These are phyloP conservation scores for Apoderus coryli DNA, from an alignment of 2,888 invertebrate species.

Conservation along the genomic window DNA sequence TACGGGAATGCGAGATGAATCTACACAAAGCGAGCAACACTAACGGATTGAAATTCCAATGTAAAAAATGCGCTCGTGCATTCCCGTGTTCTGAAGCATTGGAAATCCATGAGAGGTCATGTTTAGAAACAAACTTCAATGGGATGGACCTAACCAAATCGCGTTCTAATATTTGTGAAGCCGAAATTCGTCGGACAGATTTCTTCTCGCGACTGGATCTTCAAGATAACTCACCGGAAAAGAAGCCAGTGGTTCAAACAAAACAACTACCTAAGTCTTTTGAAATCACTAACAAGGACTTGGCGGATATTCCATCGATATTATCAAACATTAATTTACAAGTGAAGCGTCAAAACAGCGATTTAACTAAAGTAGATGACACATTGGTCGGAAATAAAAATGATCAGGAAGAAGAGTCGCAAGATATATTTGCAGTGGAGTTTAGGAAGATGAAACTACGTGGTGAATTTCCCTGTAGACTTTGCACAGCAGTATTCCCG, in stretches of 20 bases:
- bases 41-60: slow-evolving; percentile 46
- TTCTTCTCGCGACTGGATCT: slow-evolving; percentile 71
- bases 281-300: slow-evolving; percentile 53
- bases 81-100: slow-evolving; percentile 55
- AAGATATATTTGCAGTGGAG: slow-evolving; percentile 71
- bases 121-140: slow-evolving; percentile 22
- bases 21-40: slow-evolving; percentile 38
- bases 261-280: slow-evolving; percentile 24
- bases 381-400: slow-evolving; percentile 23
- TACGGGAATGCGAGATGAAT: slow-evolving; percentile 55
- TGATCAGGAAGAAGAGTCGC: slow-evolving; percentile 56
- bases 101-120: slow-evolving; percentile 49
- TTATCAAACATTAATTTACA: slow-evolving; percentile 61
- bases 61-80: slow-evolving; percentile 53
- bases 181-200: slow-evolving; percentile 52
- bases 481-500: slow-evolving; percentile 79
- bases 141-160: slow-evolving; percentile 27
- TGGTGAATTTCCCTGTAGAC: slow-evolving; percentile 78
- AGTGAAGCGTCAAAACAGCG: slow-evolving; percentile 39
- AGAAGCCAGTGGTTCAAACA: slow-evolving; percentile 13
- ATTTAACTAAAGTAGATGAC: slow-evolving; percentile 20
- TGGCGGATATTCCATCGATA: slow-evolving; percentile 78
- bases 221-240: slow-evolving; percentile 48
- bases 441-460: slow-evolving; percentile 80
- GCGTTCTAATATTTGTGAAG: slow-evolving; percentile 34